A percentile compares a stretch with the other conserved stretches of the same genome.
These are phyloP conservation scores for Eciton burchellii DNA, from an alignment of 1,140 invertebrate species.

Conservation along the genomic window DNA sequence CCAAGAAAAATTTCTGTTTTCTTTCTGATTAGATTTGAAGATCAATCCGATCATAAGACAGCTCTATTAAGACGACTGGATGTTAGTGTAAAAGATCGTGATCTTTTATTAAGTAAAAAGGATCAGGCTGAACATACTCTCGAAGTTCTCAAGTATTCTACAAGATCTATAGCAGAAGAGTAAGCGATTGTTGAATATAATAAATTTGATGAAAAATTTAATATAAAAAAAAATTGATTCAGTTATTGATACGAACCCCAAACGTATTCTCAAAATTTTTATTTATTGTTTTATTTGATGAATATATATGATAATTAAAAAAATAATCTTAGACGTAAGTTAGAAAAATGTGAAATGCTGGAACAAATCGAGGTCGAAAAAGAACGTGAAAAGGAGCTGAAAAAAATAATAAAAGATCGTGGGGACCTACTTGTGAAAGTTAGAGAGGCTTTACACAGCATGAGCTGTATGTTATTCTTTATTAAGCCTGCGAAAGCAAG, in stretches of 20 bases:
- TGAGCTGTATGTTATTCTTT: constrained; percentile 77
- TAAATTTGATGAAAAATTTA: neutral
- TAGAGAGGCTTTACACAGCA: constrained; percentile 78
- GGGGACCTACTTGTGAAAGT: constrained; percentile 79
- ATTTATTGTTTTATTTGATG: neutral
- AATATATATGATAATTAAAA: neutral
- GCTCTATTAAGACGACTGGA: constrained; percentile 85
- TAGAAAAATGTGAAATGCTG: constrained; percentile 83
- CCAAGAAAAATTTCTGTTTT: constrained; percentile 12
- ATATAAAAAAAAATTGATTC: neutral
- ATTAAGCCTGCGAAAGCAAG: constrained; percentile 58
- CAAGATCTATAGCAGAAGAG: constrained; percentile 77
- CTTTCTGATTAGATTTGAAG: constrained; percentile 86
- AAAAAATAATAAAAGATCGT: constrained; percentile 70
- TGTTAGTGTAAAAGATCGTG: constrained; percentile 84
- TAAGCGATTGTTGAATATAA: constrained; percentile 55
- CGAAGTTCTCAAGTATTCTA: constrained; percentile 86
- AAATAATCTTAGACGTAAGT: constrained; percentile 82
- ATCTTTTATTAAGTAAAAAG: constrained; percentile 85
- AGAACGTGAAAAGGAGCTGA: constrained; percentile 80
- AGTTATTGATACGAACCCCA: constrained; percentile 4
- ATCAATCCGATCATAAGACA: constrained; percentile 82
- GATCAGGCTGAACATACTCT: constrained; percentile 86
- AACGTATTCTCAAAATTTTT: neutral
- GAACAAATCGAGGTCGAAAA: constrained; percentile 83